phyloP scores from a whole-genome alignment of 37 sponge, comb jelly and placozoan genomes.

The Spongilla lacustris region DNA sequence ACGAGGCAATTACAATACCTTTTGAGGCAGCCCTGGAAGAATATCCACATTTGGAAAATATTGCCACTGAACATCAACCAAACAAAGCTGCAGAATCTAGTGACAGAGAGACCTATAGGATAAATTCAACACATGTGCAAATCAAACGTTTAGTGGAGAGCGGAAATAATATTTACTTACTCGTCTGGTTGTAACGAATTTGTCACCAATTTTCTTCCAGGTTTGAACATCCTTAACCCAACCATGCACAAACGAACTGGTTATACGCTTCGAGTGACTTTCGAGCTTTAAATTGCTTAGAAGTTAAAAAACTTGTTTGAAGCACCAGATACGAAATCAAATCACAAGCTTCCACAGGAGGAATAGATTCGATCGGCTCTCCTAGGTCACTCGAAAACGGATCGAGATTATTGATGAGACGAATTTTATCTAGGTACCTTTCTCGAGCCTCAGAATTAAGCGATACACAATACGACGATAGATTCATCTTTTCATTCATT shows the following conservation, averaged over 20 bases:
- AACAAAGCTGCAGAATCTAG: no score
- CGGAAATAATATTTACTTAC: slow-evolving; percentile 6
- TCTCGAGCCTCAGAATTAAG: no score
- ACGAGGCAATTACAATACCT: no score
- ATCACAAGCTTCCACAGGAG: slow-evolving; percentile 8
- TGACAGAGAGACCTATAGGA: no score
- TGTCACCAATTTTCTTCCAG: slow-evolving; percentile 6
- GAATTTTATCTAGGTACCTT: not conserved
- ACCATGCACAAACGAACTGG: slow-evolving; percentile 30
- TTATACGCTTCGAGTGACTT: slow-evolving; percentile 27
- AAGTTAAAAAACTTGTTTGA: slow-evolving; percentile 28
- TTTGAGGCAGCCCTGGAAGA: no score
- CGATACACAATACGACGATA: no score
- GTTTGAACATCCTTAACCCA: slow-evolving; percentile 29
- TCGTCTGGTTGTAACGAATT: slow-evolving; percentile 14
- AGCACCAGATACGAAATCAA: slow-evolving; percentile 9
- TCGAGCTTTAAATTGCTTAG: slow-evolving; percentile 15
- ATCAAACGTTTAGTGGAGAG: no score
- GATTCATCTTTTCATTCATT: no score
- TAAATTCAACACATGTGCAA: no score
- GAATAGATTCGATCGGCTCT: not conserved
- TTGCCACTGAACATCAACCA: no score
- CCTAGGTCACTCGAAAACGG: not conserved
- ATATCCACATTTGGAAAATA: no score
- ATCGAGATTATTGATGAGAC: not conserved